Percentiles rank a stretch among this genome's conserved stretches.
Conservation (phyloP, 2,888 invertebrate species). For the Incurvaria masculella region DNA sequence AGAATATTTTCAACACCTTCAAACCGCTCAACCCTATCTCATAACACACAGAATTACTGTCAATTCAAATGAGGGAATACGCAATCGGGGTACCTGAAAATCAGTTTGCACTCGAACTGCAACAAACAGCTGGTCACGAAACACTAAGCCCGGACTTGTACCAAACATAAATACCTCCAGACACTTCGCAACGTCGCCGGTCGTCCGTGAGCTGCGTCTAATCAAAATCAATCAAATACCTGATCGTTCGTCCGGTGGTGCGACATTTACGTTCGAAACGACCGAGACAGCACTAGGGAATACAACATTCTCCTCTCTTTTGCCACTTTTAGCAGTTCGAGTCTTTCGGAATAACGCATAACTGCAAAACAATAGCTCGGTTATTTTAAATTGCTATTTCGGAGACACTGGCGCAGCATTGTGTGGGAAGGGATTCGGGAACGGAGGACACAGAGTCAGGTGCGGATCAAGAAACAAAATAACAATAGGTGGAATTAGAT, state of each 20-base stretch:
- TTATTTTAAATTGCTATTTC: slow-evolving; percentile 27
- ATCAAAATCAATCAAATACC: slow-evolving; percentile 55
- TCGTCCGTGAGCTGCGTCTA: slow-evolving; percentile 27
- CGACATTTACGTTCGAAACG: slow-evolving; percentile 46
- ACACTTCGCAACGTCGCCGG: neutral
- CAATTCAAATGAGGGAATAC: too few species aligned
- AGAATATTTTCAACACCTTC: too few species aligned
- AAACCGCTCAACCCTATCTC: too few species aligned
- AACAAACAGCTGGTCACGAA: neutral
- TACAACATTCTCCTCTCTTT: neutral
- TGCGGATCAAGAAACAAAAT: too few species aligned
- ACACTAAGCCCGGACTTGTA: neutral
- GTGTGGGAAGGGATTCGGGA: too few species aligned
- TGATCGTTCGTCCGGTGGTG: slow-evolving; percentile 40
- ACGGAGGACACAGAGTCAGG: too few species aligned
- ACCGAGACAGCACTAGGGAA: slow-evolving; percentile 20
- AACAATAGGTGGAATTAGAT: too few species aligned
- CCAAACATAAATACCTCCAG: neutral
- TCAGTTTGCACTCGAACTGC: neutral
- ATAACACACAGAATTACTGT: too few species aligned
- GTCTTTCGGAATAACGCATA: slow-evolving; percentile 42
- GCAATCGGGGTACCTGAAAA: neutral
- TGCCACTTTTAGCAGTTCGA: neutral
- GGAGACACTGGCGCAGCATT: neutral
- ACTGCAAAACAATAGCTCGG: slow-evolving; percentile 54